phyloP scores from a whole-genome alignment of 2,797 vertebrate species.

The Mormyrops boulengeri region DNA sequence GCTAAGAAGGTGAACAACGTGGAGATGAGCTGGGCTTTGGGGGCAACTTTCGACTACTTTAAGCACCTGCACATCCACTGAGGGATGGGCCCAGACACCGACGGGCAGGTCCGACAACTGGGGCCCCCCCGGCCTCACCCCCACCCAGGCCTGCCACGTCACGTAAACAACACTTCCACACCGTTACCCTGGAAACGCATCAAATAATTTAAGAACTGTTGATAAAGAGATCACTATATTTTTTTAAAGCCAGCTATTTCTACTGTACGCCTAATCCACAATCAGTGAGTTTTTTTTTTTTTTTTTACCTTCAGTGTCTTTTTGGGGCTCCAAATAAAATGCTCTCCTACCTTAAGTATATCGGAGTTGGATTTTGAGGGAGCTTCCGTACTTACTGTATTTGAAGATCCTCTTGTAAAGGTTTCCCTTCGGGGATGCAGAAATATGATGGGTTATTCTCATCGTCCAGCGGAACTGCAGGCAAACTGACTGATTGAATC shows the following conservation, averaged over 20 bases:
- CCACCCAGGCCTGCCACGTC: slow-evolving; percentile 28
- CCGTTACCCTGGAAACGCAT: slow-evolving; percentile 42
- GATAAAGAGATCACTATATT: slow-evolving; percentile 66
- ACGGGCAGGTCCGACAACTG: slow-evolving; percentile 52
- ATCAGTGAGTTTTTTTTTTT: slow-evolving; percentile 35
- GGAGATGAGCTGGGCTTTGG: slow-evolving; percentile 95
- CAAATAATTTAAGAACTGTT: slow-evolving; percentile 53
- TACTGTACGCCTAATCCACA: slow-evolving; percentile 66
- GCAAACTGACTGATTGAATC: neutral
- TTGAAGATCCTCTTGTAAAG: slow-evolving; percentile 28
- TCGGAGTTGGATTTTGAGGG: slow-evolving; percentile 42
- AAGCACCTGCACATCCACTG: slow-evolving; percentile 81
- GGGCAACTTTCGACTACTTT: slow-evolving; percentile 88
- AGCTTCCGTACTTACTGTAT: slow-evolving; percentile 52
- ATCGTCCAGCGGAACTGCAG: neutral
- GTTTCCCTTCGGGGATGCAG: neutral
- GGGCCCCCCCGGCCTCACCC: slow-evolving; percentile 32
- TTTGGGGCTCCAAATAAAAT: slow-evolving; percentile 47
- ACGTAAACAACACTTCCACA: slow-evolving; percentile 35
- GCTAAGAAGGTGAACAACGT: slow-evolving; percentile 96
- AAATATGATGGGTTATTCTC: neutral
- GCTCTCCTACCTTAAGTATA: slow-evolving; percentile 44
- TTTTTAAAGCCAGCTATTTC: slow-evolving; percentile 68
- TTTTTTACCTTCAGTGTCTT: slow-evolving; percentile 57
- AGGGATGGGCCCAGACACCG: slow-evolving; percentile 43